Conservation (phyloP, 2,113 vertebrate species). For the Rallus limicola region DNA sequence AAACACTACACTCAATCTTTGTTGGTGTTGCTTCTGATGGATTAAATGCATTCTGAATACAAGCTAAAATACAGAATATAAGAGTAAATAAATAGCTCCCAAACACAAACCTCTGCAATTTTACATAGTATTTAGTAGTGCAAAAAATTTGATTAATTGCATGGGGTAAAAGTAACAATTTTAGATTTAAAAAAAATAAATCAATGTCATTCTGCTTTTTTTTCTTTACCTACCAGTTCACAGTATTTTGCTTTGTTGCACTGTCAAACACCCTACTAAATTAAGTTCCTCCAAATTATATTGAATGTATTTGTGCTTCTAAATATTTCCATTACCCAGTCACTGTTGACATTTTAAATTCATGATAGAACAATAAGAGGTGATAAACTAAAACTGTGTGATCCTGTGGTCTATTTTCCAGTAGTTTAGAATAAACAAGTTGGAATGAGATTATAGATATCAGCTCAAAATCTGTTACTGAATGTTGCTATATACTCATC, state of each 20-base stretch:
- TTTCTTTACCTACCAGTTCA: background rate
- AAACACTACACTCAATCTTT: background rate
- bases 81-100: background rate
- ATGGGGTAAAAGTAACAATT: background rate
- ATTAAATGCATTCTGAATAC: background rate
- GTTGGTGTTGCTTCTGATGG: background rate
- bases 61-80: background rate
- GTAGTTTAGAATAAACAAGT: background rate
- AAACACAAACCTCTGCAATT: background rate
- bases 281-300: too few species aligned
- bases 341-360: background rate
- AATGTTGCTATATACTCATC: background rate
- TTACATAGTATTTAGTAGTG: background rate
- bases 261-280: too few species aligned
- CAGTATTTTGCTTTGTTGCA: background rate
- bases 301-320: too few species aligned
- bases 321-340: background rate
- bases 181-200: background rate
- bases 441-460: background rate
- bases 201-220: background rate
- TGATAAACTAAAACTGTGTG: background rate
- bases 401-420: background rate
- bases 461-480: background rate
- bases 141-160: background rate
- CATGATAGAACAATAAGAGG: background rate